These are phyloP conservation scores for Seriola aureovittata DNA, from an alignment of 2,113 vertebrate species.

Conservation along the genomic window DNA sequence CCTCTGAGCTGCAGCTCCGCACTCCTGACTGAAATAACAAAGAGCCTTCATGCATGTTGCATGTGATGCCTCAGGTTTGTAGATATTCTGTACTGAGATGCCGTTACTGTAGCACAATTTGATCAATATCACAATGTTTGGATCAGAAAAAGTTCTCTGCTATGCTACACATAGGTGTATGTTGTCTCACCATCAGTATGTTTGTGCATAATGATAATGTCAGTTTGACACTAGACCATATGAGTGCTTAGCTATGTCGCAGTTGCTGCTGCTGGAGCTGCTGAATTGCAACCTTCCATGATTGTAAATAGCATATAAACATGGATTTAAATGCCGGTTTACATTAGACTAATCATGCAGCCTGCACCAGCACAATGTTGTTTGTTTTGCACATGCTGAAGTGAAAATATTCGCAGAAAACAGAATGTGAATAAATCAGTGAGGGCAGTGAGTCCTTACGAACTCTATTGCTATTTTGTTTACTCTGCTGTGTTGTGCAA, in stretches of 20 bases:
- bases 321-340: background rate
- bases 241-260: background rate
- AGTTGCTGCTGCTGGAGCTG: too few species aligned
- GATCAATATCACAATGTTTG: background rate
- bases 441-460: background rate
- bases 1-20: background rate
- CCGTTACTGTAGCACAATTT: background rate
- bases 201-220: conserved; percentile 2
- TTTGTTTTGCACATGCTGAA: conserved; percentile 16
- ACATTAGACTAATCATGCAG: conserved; percentile 24
- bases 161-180: background rate
- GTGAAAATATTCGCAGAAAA: background rate
- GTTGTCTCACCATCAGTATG: background rate
- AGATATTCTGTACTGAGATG: background rate
- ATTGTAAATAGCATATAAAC: background rate
- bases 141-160: background rate
- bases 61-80: background rate
- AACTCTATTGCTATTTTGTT: conserved; percentile 7
- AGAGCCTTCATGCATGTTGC: background rate
- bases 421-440: background rate
- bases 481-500: background rate
- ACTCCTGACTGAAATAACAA: background rate
- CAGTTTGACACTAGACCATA: background rate
- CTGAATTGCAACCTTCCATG: conserved; percentile 3
- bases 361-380: background rate